Percentiles rank a stretch among this genome's conserved stretches.
These are phyloP conservation scores for Orycteropus afer DNA, from an alignment of 2,113 vertebrate species.

Conservation along the genomic window DNA sequence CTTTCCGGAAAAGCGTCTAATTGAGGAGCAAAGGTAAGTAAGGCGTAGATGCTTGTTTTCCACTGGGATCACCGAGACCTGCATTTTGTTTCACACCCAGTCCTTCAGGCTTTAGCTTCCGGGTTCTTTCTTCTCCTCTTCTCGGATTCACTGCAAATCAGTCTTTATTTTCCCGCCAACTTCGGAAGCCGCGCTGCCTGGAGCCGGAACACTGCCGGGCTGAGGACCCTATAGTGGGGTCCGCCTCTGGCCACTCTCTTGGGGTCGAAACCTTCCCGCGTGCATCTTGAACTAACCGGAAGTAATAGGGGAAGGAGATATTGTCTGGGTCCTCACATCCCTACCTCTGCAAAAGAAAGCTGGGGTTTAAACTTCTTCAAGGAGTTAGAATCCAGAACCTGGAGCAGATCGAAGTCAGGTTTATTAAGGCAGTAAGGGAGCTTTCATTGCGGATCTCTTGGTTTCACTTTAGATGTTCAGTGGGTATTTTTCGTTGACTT, in stretches of 20 bases:
- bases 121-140: background rate
- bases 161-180: background rate
- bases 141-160: rapidly evolving
- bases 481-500: background rate
- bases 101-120: background rate
- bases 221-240: too few relatives aligned
- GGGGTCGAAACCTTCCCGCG: too few relatives aligned
- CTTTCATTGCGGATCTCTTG: background rate
- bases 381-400: background rate
- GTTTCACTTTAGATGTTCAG: background rate
- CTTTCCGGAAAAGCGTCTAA: slow-evolving; percentile 35
- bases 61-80: rapidly evolving
- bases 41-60: rapidly evolving
- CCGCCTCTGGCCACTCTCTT: background rate
- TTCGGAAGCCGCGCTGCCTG: background rate
- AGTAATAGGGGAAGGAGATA: background rate
- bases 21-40: background rate
- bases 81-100: background rate
- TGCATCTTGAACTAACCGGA: background rate
- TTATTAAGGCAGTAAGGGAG: rapidly evolving
- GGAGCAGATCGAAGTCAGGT: background rate
- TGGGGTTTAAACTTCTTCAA: background rate
- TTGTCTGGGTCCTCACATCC: rapidly evolving
- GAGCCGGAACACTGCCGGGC: background rate
- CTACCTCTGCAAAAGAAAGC: background rate